Base-by-base conservation (phyloP, 2,113 vertebrate genomes). In the Istiophorus platypterus region DNA sequence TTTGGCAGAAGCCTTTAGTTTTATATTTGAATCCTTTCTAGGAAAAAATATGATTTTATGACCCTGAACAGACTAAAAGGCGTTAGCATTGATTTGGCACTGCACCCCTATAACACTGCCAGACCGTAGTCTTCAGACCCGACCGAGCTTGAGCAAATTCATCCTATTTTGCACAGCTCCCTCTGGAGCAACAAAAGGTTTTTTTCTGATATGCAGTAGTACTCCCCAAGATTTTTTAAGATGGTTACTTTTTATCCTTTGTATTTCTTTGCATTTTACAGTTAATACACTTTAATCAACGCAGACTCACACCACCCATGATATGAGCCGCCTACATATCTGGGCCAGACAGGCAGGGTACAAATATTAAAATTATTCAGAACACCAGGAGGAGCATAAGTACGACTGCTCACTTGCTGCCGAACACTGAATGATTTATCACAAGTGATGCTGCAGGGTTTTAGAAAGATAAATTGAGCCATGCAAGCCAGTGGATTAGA, bases 391-490 rank as follows among this genome's bases (percentile, higher is more conserved):
- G 13, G 51, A 73, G 54, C 76, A 71, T 7, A 78, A 62, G 47
- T 37, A 72, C 51, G 66, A 62, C 54, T 39, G 81, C 74, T 71
- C 64, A 72, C 51, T 82, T 62, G 84, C 82, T 62, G 67, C 37
- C 51, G n/a, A 57, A 29, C 26, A 31, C 59, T 89, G 58, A 86
- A 90, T 83, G 67, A 88, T 90, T 92, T 52, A 88, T 79, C 67
- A 47, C 73, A 29, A 67, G 52, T 31, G 72, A 83, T 82, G 78
- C 64, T 82, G 45, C 68, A 81, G 66, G 67, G 86, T 82, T 87
- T 73, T 74, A 76, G 78, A 15, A 22, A 52, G 69, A 84, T 70
- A 86, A 63, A 81, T 73, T 74, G 72, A 87, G 75, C 65, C 64
- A 18, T 52, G 56, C 52, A 52, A 68, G 57, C 20, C 72, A 37